Evolutionary conservation across 2,113 vertebrate species (phyloP).

Genomic region (Lagenorhynchus albirostris): DNA sequence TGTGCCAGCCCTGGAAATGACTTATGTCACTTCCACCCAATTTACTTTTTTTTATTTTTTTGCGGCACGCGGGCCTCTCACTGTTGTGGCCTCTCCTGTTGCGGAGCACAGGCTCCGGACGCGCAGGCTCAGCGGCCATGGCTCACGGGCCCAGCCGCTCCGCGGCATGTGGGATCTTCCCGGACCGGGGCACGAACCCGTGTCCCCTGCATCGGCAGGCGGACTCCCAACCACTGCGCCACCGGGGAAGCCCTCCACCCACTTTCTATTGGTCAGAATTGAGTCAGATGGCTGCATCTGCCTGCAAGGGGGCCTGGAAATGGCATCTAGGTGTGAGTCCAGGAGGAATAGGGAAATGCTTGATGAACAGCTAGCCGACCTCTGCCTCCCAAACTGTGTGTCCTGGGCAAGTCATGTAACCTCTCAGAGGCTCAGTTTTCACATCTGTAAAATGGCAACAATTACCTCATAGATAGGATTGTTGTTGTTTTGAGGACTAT

Average conservation of each 20-base stretch:
- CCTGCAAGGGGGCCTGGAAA: background rate
- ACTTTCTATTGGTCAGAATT: background rate
- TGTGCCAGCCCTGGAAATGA: background rate
- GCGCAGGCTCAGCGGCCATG: too few relatives aligned
- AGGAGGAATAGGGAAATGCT: background rate
- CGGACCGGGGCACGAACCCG: too few relatives aligned
- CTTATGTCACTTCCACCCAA: background rate
- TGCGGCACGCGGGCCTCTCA: too few relatives aligned
- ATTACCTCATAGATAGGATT: background rate
- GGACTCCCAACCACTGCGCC: too few relatives aligned
- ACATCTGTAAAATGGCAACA: background rate
- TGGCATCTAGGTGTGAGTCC: background rate
- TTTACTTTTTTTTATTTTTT: background rate
- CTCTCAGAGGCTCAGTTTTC: constrained; percentile 11
- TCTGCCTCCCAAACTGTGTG: background rate
- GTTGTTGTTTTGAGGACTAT: background rate
- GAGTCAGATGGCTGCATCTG: background rate
- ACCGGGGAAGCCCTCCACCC: background rate
- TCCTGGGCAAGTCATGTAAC: background rate
- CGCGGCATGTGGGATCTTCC: too few relatives aligned
- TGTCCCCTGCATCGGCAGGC: too few relatives aligned
- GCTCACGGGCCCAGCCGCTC: too few relatives aligned
- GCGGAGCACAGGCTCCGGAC: too few relatives aligned
- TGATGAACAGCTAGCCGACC: background rate
- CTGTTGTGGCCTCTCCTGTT: too few relatives aligned